Conservation (phyloP, 2,888 invertebrate genomes). For the Lithophane ornitopus region DNA sequence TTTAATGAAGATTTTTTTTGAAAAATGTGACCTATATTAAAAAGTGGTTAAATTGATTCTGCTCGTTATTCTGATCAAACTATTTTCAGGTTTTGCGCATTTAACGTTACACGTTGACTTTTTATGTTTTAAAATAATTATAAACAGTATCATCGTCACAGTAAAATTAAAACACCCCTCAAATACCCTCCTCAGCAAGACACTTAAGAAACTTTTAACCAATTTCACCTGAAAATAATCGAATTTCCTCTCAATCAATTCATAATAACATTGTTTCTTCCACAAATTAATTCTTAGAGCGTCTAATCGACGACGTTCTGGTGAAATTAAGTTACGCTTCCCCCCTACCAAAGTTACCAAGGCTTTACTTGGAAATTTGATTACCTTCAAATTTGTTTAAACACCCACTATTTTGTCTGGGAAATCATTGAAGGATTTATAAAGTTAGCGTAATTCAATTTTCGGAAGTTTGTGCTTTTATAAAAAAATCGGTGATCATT, state of each 20-base stretch:
- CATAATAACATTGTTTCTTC: conserved; percentile 57
- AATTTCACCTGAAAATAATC: conserved; percentile 62
- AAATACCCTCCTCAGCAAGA: conserved; percentile 2
- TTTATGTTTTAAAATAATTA: neutral
- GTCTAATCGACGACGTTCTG: conserved; percentile 63
- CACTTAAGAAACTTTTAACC: conserved; percentile 32
- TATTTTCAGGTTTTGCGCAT: too few species aligned
- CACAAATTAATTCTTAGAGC: conserved; percentile 61
- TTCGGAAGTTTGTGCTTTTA: neutral
- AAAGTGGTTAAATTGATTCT: too few species aligned
- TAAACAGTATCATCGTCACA: neutral
- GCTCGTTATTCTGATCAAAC: too few species aligned
- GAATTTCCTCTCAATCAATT: conserved; percentile 60
- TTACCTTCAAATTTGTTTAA: conserved; percentile 48
- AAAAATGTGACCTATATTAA: too few species aligned
- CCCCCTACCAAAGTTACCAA: conserved; percentile 45
- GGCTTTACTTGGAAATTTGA: conserved; percentile 39
- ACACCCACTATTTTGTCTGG: conserved; percentile 27
- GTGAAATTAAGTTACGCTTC: conserved; percentile 66
- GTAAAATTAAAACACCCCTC: neutral
- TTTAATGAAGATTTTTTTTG: too few species aligned
- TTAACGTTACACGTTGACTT: too few species aligned
- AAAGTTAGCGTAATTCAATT: neutral
- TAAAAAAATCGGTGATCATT: too few species aligned
- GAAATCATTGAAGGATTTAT: conserved; percentile 30